Evolutionary conservation across 1,140 invertebrate genomes (phyloP), one percentile per base, ranked within the genome.

Genomic region (Nebria ingens): DNA sequence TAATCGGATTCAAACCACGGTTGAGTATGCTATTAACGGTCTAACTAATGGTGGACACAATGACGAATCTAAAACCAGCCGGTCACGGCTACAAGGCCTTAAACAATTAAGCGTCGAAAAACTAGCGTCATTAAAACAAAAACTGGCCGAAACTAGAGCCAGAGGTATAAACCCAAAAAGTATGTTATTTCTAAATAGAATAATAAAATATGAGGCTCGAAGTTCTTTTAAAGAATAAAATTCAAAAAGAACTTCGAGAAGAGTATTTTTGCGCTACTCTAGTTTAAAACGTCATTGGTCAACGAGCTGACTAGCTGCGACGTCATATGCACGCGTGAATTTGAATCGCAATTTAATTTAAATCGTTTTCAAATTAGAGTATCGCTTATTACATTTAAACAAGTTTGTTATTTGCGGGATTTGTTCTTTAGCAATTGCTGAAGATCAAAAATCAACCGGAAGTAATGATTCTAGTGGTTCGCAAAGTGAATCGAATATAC

Each of bases 101-200:
- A 83, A 83, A 61, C 81, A 82, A 61, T 65, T 84, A 34, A 82
- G 82, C 2, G 78, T 81, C 0, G 82, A 84, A 58, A 85, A 84
- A 64, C 66, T 86, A 34, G 75, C 76, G 22, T 78, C 75, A 52
- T 69, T 86, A 1, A 81, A 77, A 62, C 80, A 83, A 66, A 79
- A 84, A 38, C 64, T 87, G n/a, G 76, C 76, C 6, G 79, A 82
- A 64, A 75, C 76, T 57, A 77, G 77, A 59, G 73, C 52, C 13
- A 42, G 40, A 40, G 56, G 59, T 13, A 53, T 50, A 21, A 56
- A 55, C 52, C 19, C 22, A 17, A 29, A 12, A n/a, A n/a, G n/a
- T n/a, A n/a, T 52, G 13, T 20, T 19, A 19, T 58, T 54, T n/a
- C n/a, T n/a, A n/a, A n/a, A n/a, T n/a, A n/a, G n/a, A n/a, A n/a